Evolutionary conservation across 2,888 invertebrate genomes (phyloP).

Genomic region (Latheticus oryzae): DNA sequence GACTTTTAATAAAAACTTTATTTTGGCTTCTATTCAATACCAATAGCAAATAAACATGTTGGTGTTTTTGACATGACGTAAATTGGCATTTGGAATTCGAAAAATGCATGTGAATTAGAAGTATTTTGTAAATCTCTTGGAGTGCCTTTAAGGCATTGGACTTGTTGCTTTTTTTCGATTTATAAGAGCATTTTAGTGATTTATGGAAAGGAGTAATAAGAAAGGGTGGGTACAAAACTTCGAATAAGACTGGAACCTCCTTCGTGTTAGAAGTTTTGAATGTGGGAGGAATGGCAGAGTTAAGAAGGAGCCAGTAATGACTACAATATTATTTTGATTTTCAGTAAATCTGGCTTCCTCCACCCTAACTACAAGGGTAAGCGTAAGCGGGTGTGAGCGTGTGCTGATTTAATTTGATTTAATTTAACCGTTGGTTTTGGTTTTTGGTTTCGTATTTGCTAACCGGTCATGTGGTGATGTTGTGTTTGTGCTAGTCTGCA

Average conservation of each 20-base stretch:
- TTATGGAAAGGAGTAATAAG: conserved; percentile 1
- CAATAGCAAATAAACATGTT: conserved; percentile 2
- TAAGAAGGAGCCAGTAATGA: conserved; percentile 36
- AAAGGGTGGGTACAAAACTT: conserved; percentile 6
- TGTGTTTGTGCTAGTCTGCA: conserved; percentile 68
- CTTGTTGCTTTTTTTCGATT: too few relatives aligned
- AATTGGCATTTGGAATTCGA: conserved; percentile 7
- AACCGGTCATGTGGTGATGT: conserved; percentile 60
- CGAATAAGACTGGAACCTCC: conserved; percentile 33
- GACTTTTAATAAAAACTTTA: conserved; percentile 9
- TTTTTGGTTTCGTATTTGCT: conserved; percentile 54
- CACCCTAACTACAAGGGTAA: conserved; percentile 73
- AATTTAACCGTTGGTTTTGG: conserved; percentile 51
- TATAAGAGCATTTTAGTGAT: conserved; percentile 2
- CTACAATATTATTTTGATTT: conserved; percentile 58
- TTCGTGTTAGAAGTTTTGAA: conserved; percentile 40
- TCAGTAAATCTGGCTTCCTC: conserved; percentile 69
- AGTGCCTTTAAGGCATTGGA: too few relatives aligned
- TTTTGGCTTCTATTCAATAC: conserved; percentile 16
- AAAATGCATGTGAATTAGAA: too few relatives aligned
- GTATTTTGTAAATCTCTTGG: too few relatives aligned
- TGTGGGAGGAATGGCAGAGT: conserved; percentile 42
- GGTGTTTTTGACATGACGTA: conserved; percentile 9
- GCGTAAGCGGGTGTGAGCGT: conserved; percentile 63
- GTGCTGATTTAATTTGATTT: conserved; percentile 57